Conservation (phyloP, 2,113 vertebrate species). For the Parotia lawesii region DNA sequence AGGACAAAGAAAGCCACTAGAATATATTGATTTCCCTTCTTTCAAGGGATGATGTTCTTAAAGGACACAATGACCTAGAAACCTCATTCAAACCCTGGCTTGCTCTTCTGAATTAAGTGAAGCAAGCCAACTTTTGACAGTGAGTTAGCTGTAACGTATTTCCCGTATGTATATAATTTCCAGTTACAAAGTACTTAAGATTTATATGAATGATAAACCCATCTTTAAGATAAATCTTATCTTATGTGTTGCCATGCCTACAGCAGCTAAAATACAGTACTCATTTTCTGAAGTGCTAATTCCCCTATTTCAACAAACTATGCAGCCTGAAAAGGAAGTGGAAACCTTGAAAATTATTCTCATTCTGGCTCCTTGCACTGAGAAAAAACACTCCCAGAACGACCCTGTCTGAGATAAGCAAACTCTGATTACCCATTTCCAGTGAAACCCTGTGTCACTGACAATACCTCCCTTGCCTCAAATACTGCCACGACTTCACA, state of each 20-base stretch:
- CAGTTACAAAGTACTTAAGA: constrained; percentile 22
- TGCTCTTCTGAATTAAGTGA: background rate
- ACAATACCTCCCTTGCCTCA: background rate
- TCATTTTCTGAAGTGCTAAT: constrained; percentile 9
- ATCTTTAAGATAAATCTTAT: background rate
- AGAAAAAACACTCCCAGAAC: background rate
- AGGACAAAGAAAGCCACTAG: background rate
- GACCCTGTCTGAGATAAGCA: background rate
- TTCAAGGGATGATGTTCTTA: constrained; percentile 26
- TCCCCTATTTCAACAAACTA: constrained; percentile 7
- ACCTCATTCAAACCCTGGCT: constrained; percentile 19
- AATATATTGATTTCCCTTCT: background rate
- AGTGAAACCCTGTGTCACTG: background rate
- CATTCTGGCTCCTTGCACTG: background rate
- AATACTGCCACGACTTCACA: background rate
- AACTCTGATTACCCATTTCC: background rate
- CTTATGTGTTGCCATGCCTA: background rate
- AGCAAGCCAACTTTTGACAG: background rate
- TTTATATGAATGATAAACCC: constrained; percentile 45
- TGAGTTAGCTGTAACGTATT: background rate
- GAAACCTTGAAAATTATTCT: constrained; percentile 11
- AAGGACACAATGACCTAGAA: constrained; percentile 50
- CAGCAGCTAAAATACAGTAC: background rate
- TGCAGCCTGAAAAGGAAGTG: background rate
- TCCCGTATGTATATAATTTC: background rate